Evolutionary conservation across 2,888 invertebrate species (phyloP).

Genomic region (Polymixis flavicincta): DNA sequence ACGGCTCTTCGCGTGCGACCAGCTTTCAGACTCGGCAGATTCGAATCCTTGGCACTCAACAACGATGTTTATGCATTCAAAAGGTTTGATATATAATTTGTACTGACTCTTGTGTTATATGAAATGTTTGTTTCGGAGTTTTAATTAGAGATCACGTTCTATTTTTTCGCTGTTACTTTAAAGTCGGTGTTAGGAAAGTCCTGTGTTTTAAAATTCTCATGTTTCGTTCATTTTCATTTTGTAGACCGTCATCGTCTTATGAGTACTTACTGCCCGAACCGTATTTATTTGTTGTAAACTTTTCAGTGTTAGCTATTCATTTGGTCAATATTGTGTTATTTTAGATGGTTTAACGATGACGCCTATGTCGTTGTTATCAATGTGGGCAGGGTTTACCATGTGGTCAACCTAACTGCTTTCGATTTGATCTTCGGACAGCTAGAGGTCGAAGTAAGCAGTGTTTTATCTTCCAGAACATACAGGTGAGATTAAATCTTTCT

Average conservation of each 20-base stretch:
- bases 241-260: too few species aligned
- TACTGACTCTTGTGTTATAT: neutral
- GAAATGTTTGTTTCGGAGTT: neutral
- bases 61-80: slow-evolving; percentile 90
- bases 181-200: rapidly evolving
- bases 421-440: slow-evolving; percentile 88
- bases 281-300: neutral
- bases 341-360: slow-evolving; percentile 86
- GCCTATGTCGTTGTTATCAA: slow-evolving; percentile 90
- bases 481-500: slow-evolving; percentile 79
- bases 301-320: too few species aligned
- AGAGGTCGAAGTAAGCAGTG: slow-evolving; percentile 89
- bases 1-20: slow-evolving; percentile 89
- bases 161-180: neutral
- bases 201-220: neutral
- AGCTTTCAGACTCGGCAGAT: slow-evolving; percentile 88
- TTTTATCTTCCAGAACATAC: slow-evolving; percentile 85
- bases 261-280: neutral
- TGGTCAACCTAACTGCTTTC: slow-evolving; percentile 90
- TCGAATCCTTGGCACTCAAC: slow-evolving; percentile 87
- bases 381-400: slow-evolving; percentile 86
- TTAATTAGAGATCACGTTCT: neutral
- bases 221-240: neutral
- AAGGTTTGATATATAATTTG: slow-evolving; percentile 76
- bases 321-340: neutral